Evolutionary conservation across 1,140 invertebrate species (phyloP).

Genomic region (Achatina immaculata): DNA sequence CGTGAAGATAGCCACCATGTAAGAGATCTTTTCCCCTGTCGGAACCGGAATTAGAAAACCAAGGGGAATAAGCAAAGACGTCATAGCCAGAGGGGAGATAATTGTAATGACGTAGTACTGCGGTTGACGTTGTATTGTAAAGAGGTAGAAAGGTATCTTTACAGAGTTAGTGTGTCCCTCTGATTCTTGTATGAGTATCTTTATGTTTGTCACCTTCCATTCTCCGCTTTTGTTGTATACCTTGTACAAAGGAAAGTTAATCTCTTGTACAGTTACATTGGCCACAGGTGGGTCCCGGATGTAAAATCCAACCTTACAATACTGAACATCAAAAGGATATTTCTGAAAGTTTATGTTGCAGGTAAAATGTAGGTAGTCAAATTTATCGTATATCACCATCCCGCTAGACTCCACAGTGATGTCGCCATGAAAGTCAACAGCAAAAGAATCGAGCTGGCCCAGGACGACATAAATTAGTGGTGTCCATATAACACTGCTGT

Average conservation of each 20-base stretch:
- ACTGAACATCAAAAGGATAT: conserved; percentile 82
- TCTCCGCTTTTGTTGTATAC: conserved; percentile 74
- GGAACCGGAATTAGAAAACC: conserved; percentile 74
- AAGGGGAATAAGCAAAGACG: conserved; percentile 44
- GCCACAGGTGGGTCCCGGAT: conserved; percentile 13
- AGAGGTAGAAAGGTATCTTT: conserved; percentile 24
- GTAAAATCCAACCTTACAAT: conserved; percentile 73
- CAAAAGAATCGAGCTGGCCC: conserved; percentile 25
- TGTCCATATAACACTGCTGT: conserved; percentile 72
- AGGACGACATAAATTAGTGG: conserved; percentile 74
- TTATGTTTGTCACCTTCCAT: not conserved
- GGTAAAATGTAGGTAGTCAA: conserved; percentile 70
- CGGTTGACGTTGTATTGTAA: conserved; percentile 25
- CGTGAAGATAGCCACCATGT: conserved; percentile 81
- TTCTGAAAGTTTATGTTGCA: conserved; percentile 88
- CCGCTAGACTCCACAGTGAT: not conserved
- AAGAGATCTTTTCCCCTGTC: conserved; percentile 75
- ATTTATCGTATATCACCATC: conserved; percentile 49
- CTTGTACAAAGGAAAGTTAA: conserved; percentile 73
- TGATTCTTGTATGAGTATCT: not conserved
- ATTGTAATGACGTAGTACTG: conserved; percentile 45
- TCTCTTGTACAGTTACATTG: conserved; percentile 53
- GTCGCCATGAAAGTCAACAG: conserved; percentile 4
- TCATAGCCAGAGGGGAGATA: conserved; percentile 44
- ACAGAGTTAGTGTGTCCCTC: not conserved